Percentiles rank a stretch among this genome's conserved stretches.
Evolutionary conservation across 2,797 vertebrate species (phyloP).

Genomic region (Helostoma temminkii): DNA sequence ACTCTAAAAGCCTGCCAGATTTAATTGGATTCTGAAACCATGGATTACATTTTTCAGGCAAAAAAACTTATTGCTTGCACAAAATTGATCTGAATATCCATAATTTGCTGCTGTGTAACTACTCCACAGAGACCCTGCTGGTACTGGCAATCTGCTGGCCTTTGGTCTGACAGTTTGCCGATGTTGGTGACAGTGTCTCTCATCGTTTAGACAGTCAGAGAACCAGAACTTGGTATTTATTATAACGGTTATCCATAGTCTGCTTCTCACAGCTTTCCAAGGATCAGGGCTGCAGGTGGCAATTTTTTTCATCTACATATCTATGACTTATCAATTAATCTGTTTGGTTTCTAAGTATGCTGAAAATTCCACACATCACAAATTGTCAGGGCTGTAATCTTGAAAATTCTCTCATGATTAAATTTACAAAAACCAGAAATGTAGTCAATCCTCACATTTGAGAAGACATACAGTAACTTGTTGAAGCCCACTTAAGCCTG

Average conservation of each 20-base stretch:
- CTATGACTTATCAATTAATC: too few species aligned
- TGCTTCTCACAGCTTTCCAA: neutral
- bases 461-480: neutral
- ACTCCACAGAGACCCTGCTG: conserved; percentile 19
- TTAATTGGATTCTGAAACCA: conserved; percentile 50
- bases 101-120: conserved; percentile 25
- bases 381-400: neutral
- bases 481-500: too few species aligned
- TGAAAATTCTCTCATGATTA: neutral
- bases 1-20: conserved; percentile 25
- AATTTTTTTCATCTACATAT: neutral
- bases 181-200: conserved; percentile 35
- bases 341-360: neutral
- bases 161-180: conserved; percentile 62
- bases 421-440: neutral
- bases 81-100: conserved; percentile 62
- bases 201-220: conserved; percentile 18
- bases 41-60: conserved; percentile 48
- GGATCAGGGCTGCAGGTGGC: neutral
- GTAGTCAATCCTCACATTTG: neutral
- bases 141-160: conserved; percentile 18
- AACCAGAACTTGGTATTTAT: conserved; percentile 14
- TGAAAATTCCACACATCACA: neutral
- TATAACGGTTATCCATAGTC: neutral
- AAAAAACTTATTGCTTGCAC: conserved; percentile 37